Evolutionary conservation across 1,140 invertebrate species (phyloP), one percentile per base, ranked within the genome.

Genomic region (Trichoplusia ni): DNA sequence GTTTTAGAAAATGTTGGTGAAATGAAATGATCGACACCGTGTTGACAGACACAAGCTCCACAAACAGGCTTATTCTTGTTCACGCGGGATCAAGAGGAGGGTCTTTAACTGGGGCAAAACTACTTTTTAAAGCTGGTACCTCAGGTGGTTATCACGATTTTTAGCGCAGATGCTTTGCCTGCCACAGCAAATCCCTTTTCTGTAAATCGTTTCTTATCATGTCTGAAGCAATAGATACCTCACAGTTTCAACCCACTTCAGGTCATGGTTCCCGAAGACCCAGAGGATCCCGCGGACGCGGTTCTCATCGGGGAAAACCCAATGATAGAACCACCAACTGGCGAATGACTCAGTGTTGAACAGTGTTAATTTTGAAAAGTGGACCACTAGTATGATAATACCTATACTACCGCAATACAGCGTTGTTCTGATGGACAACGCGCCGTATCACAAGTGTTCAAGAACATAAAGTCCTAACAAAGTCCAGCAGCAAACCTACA

Each of bases 391-490:
- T 4, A 60, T 38, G 33, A 25, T 66, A 2, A 42, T 66, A 9
- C 64, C 56, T 4, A 59, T 53, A 25, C 11, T 66, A n/a, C 46
- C 54, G 4, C 47, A 31, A 21, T 35, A 44, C 13, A 38, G 14
- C 37, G 13, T 67, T 46, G 56, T 69, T 31, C 54, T 70, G 6
- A 56, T 65, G 42, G 51, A 63, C 63, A 66, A 62, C 27, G 63
- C 54, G 33, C 53, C 59, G 2, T 63, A 67, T 33, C 64, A 60
- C 19, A 61, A n/a, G 47, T 14, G 56, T 67, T 8, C 38, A 58
- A 62, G 54, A 51, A 62, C 61, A 65, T 47, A 64, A 72, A 59
- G 58, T 60, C 19, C 70, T 66, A 31, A 69, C 56, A 53, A 64
- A 64, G 35, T 61, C 64, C 8, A 64, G 49, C 47, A 60, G 56